These are phyloP conservation scores for Halictus rubicundus DNA, from an alignment of 1,140 invertebrate species.

Conservation along the genomic window DNA sequence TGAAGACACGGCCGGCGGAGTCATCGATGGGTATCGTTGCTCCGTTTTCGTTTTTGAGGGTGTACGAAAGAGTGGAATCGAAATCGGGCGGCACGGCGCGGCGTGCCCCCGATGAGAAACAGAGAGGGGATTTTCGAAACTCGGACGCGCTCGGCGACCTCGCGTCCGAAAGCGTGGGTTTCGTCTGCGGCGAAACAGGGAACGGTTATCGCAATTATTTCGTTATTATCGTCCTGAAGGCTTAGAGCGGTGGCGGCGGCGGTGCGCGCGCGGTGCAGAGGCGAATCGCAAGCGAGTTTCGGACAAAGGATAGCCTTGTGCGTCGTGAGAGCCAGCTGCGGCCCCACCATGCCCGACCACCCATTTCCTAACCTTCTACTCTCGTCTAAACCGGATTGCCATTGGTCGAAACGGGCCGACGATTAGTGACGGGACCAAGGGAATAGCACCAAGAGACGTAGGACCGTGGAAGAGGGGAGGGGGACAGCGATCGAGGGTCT, in stretches of 20 bases:
- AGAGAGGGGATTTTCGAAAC: neutral
- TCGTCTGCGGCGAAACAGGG: conserved; percentile 4
- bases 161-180: neutral
- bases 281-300: conserved; percentile 67
- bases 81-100: too few species aligned
- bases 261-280: conserved; percentile 23
- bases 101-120: too few species aligned
- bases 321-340: conserved; percentile 54
- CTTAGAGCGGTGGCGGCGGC: conserved; percentile 11
- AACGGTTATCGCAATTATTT: conserved; percentile 58
- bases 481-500: neutral
- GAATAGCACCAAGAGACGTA: conserved; percentile 42
- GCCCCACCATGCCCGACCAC: conserved; percentile 63
- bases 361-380: conserved; percentile 71
- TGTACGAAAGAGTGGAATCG: too few species aligned
- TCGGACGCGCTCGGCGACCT: neutral
- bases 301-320: conserved; percentile 77
- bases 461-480: conserved; percentile 2
- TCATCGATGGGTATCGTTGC: too few species aligned
- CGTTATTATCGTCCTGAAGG: conserved; percentile 51
- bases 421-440: conserved; percentile 69
- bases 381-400: conserved; percentile 65
- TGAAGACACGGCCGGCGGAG: too few species aligned
- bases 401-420: conserved; percentile 69
- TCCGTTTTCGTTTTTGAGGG: too few species aligned